Evolutionary conservation across 2,113 vertebrate genomes (phyloP), one percentile per base, ranked within the genome.

Genomic region (Arvicanthis niloticus): DNA sequence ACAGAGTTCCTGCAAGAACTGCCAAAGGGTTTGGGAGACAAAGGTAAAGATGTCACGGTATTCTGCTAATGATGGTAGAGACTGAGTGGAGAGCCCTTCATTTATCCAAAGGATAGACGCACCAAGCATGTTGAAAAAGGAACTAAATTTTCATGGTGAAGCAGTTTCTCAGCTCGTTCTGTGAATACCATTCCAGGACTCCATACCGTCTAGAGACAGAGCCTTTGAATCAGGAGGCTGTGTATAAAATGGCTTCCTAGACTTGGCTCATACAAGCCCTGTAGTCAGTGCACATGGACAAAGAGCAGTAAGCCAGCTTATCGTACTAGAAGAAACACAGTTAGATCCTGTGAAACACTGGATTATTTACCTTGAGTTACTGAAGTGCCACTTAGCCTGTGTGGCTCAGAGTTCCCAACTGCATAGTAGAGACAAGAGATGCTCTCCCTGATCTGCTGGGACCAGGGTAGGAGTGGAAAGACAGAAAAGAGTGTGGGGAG

Each of bases 401-500:
- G 93, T 78, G 88, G 78, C 92, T 89, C 91, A 91, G 92, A 60
- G 88, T 76, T 95, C 82, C 94, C 93, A 40, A 96, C 85, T 97
- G 97, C 96, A 96, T 92, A 93, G 93, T 94, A 92, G 92, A 96
- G 51, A 89, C 31, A 80, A 89, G 45, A 95, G 77, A 75, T 29
- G n/a, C 76, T 45, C 8, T 84, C 94, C 93, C 95, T 60, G 78
- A 91, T 88, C 95, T 26, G 1, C 65, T 19, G 88, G 58, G 85
- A 88, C 75, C 7, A 3, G 34, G 62, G 53, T 45, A 92, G 85
- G 60, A 72, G 45, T 31, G 40, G 60, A 75, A 51, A 42, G 34
- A 60, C 76, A 16, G 40, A 96, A 96, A 67, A 73, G 73, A 70
- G 34, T 45, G 0, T 19, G 13, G 60, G 60, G 67, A 89, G 89